Percentiles rank a stretch among this genome's conserved stretches.
These are phyloP conservation scores for Enteromius paludinosus DNA, from an alignment of 2,797 vertebrate species.

Conservation along the genomic window DNA sequence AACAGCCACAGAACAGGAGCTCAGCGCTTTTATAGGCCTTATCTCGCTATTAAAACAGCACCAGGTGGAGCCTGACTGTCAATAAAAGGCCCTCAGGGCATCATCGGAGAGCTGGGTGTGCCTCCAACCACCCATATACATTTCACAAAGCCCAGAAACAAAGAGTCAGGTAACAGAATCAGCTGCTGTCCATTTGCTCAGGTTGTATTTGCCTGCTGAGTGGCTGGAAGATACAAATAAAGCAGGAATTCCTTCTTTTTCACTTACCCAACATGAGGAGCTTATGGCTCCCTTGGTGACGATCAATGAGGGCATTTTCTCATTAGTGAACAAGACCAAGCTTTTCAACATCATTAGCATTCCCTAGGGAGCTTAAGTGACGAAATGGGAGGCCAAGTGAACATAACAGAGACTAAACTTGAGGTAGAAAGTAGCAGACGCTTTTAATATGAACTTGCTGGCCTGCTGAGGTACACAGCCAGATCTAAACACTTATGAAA, in stretches of 20 bases:
- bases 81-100: constrained; percentile 14
- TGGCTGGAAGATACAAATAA: background rate
- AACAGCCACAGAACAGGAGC: background rate
- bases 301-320: constrained; percentile 42
- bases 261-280: constrained; percentile 16
- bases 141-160: background rate
- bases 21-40: background rate
- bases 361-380: constrained; percentile 28
- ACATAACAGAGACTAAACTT: constrained; percentile 28
- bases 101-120: constrained; percentile 7
- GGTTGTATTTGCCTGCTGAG: constrained; percentile 2
- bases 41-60: background rate
- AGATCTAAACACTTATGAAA: background rate
- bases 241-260: background rate
- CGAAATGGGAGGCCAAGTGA: constrained; percentile 6
- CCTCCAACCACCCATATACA: background rate
- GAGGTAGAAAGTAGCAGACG: constrained; percentile 6
- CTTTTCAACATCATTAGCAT: constrained; percentile 45
- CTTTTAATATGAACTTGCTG: constrained; percentile 4
- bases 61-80: constrained; percentile 15
- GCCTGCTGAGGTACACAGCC: background rate
- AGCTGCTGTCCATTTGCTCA: background rate
- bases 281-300: constrained; percentile 20
- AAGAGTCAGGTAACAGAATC: constrained; percentile 1
- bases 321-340: constrained; percentile 41